A percentile compares a stretch with the other conserved stretches of the same genome.
phyloP scores from a whole-genome alignment of 2,113 vertebrate species.

The Zootoca vivipara region DNA sequence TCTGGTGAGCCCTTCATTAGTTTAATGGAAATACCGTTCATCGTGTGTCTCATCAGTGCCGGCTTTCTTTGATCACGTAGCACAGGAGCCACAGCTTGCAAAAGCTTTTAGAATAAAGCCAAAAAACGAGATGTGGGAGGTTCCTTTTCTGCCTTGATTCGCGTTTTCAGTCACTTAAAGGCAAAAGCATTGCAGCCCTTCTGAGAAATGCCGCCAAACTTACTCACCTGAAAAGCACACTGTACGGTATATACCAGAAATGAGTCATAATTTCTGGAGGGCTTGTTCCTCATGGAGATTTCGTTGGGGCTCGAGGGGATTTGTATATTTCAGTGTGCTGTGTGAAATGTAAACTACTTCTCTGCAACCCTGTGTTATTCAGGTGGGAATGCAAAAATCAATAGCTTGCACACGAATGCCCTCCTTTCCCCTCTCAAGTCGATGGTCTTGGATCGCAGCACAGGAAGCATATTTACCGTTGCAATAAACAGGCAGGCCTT shows the following conservation, averaged over 20 bases:
- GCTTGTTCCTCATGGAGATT: neutral
- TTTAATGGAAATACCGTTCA: neutral
- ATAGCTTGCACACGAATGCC: constrained; percentile 45
- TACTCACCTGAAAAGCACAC: neutral
- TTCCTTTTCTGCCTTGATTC: too few species aligned
- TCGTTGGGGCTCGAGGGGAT: neutral
- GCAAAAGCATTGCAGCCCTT: neutral
- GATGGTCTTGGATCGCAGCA: constrained; percentile 74
- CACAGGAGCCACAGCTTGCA: neutral
- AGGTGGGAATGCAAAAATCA: constrained; percentile 73
- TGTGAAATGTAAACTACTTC: neutral
- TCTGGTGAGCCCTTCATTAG: too few species aligned
- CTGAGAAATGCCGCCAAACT: neutral
- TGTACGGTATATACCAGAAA: neutral
- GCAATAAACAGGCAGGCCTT: constrained; percentile 75
- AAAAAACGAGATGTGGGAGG: neutral
- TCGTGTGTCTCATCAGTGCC: neutral
- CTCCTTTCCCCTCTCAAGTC: constrained; percentile 62
- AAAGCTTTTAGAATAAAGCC: neutral
- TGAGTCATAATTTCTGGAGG: neutral
- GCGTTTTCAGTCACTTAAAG: neutral
- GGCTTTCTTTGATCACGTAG: neutral
- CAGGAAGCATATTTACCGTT: constrained; percentile 75
- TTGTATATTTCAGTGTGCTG: neutral
- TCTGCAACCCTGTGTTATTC: constrained; percentile 21